Evolutionary conservation across 2,797 vertebrate species (phyloP).

Genomic region (Gallinago nigripennis): DNA sequence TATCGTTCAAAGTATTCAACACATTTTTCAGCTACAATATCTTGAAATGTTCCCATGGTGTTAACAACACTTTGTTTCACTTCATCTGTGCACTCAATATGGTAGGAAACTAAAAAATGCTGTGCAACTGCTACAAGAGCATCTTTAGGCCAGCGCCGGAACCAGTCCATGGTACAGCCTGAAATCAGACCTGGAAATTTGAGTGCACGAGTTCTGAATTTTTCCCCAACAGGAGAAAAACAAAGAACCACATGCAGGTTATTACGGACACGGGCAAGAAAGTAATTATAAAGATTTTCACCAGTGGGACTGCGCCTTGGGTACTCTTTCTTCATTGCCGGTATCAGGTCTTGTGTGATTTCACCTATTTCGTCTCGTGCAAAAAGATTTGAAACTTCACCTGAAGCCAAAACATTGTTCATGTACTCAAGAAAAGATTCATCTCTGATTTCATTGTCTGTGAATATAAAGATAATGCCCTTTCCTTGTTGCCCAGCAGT

Average conservation of each 20-base stretch:
- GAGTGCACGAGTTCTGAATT: conserved; percentile 81
- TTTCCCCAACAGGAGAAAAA: conserved; percentile 87
- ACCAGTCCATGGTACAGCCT: conserved; percentile 88
- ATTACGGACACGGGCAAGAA: conserved; percentile 82
- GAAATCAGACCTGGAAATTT: conserved; percentile 87
- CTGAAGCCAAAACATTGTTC: conserved; percentile 86
- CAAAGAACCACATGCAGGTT: conserved; percentile 87
- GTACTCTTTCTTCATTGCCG: conserved; percentile 80
- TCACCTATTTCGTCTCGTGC: conserved; percentile 85
- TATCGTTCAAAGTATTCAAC: conserved; percentile 85
- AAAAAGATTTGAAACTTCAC: conserved; percentile 86
- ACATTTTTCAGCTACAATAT: conserved; percentile 85
- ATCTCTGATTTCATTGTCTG: conserved; percentile 87
- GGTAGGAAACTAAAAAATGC: conserved; percentile 82
- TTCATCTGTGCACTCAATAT: conserved; percentile 81
- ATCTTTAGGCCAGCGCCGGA: conserved; percentile 85
- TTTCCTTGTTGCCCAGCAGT: conserved; percentile 82
- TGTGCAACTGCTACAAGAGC: conserved; percentile 85
- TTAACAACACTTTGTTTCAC: conserved; percentile 79
- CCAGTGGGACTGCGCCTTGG: conserved; percentile 76
- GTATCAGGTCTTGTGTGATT: conserved; percentile 84
- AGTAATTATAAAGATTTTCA: conserved; percentile 86
- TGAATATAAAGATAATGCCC: conserved; percentile 86
- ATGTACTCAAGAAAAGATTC: conserved; percentile 88
- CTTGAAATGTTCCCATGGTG: conserved; percentile 87